Base-by-base conservation (phyloP, 2,113 vertebrate genomes). In the Harpagus bidentatus region DNA sequence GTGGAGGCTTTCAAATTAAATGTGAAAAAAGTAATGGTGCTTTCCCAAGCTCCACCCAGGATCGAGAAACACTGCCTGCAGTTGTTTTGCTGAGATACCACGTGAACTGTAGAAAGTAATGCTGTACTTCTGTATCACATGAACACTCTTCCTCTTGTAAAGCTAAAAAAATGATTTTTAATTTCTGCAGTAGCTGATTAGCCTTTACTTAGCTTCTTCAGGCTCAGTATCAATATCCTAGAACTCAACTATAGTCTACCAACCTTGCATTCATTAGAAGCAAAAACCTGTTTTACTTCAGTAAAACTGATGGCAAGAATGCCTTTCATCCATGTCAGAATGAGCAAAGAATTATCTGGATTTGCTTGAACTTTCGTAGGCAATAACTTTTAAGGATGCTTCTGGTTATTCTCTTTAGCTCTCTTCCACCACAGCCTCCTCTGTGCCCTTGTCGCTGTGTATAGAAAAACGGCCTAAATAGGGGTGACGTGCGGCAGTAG, bases 101-200 rank as follows among this genome's bases (percentile, higher is more conserved):
- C 94, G 95, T 96, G 93, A 95, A 91, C 83, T 84, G 69, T 69
- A 95, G 89, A 93, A 88, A 65, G 45, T 61, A 86, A 82, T 55
- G 74, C 70, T 90, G 84, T 85, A 43, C 61, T 95, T 88, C 36
- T 83, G 16, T 93, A 77, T 97, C 95, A 96, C 86, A 82, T 97
- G 96, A 95, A 84, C 15, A 26, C n/a, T 79, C 72, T 97, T 97
- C 96, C 96, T 97, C 96, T 95, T 95, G 53, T 81, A 81, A 90
- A 86, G 66, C 59, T 86, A 43, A 88, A 50, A 78, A 85, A 81
- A 47, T 13, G 1, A 73, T 59, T 80, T 80, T 55, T 63, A 70
- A 85, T 86, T 91, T 66, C 43, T 73, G 11, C 10, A 38, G 34
- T 69, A 77, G n/a, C 67, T 84, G 85, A 43, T 90, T 47, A 82